A percentile compares a stretch with the other conserved stretches of the same genome.
Evolutionary conservation across 2,113 vertebrate genomes (phyloP).

Genomic region (Polypterus senegalus): DNA sequence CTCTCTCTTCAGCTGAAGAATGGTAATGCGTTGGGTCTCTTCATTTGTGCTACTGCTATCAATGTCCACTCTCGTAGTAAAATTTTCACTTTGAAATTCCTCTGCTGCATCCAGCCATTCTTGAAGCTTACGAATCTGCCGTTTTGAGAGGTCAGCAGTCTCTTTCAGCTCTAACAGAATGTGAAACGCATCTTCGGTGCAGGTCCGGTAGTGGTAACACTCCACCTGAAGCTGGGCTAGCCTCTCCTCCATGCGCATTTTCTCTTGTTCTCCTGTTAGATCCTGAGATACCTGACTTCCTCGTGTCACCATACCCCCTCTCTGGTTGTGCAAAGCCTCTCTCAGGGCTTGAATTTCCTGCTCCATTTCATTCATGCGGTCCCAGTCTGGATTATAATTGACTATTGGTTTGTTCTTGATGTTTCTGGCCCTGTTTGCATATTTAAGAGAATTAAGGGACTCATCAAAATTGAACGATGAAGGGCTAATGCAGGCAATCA

Average conservation of each 20-base stretch:
- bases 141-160: slow-evolving; percentile 31
- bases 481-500: slow-evolving; percentile 80
- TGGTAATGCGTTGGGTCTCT: slow-evolving; percentile 36
- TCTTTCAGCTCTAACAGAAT: slow-evolving; percentile 52
- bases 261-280: slow-evolving; percentile 32
- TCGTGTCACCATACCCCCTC: slow-evolving; percentile 25
- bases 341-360: slow-evolving; percentile 60
- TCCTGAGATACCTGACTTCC: slow-evolving; percentile 30
- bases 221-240: slow-evolving; percentile 40
- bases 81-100: slow-evolving; percentile 35
- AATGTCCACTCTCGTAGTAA: slow-evolving; percentile 20
- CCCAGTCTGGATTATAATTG: slow-evolving; percentile 52
- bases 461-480: slow-evolving; percentile 66
- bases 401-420: slow-evolving; percentile 65
- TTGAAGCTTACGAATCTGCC: slow-evolving; percentile 45
- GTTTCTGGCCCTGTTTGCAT: slow-evolving; percentile 67
- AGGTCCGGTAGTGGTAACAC: slow-evolving; percentile 44
- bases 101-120: slow-evolving; percentile 59
- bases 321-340: slow-evolving; percentile 63
- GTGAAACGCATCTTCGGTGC: slow-evolving; percentile 56
- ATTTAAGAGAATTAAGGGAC: slow-evolving; percentile 73
- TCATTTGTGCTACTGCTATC: slow-evolving; percentile 25
- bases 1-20: slow-evolving; percentile 60
- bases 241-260: slow-evolving; percentile 43
- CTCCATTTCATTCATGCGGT: slow-evolving; percentile 63